Evolutionary conservation across 1,140 invertebrate genomes (phyloP).

Genomic region (Patella vulgata): DNA sequence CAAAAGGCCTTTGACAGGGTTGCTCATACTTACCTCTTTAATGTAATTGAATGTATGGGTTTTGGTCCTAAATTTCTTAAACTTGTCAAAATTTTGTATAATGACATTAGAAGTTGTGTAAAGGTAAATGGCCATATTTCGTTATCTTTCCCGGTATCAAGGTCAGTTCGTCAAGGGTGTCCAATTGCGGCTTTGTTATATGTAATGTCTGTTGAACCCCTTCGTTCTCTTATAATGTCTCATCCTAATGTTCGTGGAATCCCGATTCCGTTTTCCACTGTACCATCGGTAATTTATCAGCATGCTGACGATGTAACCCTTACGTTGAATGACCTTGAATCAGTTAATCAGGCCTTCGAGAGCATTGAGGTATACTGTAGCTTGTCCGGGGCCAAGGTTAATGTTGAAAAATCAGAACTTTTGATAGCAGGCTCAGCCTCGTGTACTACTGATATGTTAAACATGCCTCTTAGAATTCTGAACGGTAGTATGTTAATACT

Average conservation of each 20-base stretch:
- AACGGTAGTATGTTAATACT: constrained; percentile 26
- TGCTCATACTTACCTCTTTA: constrained; percentile 31
- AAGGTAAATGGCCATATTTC: constrained; percentile 46
- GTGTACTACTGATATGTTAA: constrained; percentile 30
- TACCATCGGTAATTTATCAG: constrained; percentile 24
- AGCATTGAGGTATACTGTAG: constrained; percentile 24
- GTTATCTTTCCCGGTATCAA: constrained; percentile 40
- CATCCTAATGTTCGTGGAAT: constrained; percentile 33
- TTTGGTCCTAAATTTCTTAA: constrained; percentile 35
- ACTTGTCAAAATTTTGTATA: constrained; percentile 40
- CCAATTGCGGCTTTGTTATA: constrained; percentile 64
- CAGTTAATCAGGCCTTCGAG: constrained; percentile 25
- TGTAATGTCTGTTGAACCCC: constrained; percentile 62
- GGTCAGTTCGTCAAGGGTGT: constrained; percentile 64
- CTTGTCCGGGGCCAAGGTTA: constrained; percentile 37
- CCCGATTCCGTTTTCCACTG: constrained; percentile 24
- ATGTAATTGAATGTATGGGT: constrained; percentile 23
- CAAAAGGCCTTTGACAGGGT: constrained; percentile 44
- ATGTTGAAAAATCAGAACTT: constrained; percentile 33
- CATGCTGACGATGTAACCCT: constrained; percentile 44
- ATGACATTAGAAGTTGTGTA: constrained; percentile 29
- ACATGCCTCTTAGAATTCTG: constrained; percentile 34
- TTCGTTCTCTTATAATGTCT: constrained; percentile 24
- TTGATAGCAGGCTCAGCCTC: constrained; percentile 33
- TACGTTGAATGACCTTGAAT: constrained; percentile 19